Percentiles rank a stretch among this genome's conserved stretches.
Evolutionary conservation across 2,888 invertebrate genomes (phyloP).

Genomic region (Vesta saturnalis): DNA sequence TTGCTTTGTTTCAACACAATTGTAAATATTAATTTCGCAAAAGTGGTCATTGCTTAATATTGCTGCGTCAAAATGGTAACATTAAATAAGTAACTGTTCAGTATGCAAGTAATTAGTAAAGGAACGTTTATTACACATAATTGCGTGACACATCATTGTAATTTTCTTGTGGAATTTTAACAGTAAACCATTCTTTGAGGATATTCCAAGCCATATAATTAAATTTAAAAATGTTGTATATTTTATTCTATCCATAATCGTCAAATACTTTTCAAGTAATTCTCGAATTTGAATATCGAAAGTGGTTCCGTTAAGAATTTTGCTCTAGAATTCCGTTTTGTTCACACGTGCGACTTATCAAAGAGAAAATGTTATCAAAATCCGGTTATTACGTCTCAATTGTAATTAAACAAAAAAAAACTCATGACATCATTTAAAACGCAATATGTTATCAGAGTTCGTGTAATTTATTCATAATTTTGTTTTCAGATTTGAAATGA

Average conservation of each 20-base stretch:
- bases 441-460: conserved; percentile 18
- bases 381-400: not conserved
- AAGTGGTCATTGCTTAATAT: not conserved
- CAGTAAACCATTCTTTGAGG: no score
- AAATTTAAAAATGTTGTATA: no score
- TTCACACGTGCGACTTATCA: conserved; percentile 19
- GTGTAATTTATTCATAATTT: not conserved
- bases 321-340: no score
- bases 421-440: conserved; percentile 9
- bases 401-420: not conserved
- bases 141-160: no score
- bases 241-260: no score
- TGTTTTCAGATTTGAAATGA: conserved; percentile 29
- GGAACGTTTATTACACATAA: no score
- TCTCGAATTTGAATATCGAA: no score
- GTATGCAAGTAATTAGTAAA: conserved; percentile 10
- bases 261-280: no score
- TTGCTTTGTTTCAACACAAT: conserved; percentile 5
- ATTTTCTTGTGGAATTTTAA: no score
- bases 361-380: conserved; percentile 4
- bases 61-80: not conserved
- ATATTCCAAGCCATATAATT: no score
- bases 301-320: no score
- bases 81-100: not conserved
- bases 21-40: conserved; percentile 8